Conservation (phyloP, 2,888 invertebrate genomes). For the Ganaspis brasiliensis region DNA sequence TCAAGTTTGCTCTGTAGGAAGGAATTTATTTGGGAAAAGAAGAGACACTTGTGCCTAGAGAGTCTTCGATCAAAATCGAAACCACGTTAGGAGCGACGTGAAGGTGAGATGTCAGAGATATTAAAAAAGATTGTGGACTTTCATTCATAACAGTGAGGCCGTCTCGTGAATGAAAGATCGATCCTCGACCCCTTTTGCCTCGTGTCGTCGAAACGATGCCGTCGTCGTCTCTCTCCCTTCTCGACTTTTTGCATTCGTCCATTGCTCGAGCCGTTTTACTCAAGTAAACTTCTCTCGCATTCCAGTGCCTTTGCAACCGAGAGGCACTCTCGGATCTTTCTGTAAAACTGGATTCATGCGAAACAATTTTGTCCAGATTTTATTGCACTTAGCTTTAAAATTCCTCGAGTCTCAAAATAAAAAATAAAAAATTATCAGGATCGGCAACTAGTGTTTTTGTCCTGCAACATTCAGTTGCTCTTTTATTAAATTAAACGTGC, state of each 20-base stretch:
- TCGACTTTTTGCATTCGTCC: slow-evolving; percentile 7
- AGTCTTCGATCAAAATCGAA: slow-evolving; percentile 57
- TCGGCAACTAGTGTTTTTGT: slow-evolving; percentile 45
- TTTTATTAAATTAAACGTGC: no score
- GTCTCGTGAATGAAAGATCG: slow-evolving; percentile 71
- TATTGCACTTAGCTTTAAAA: slow-evolving; percentile 11
- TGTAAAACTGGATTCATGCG: slow-evolving; percentile 14
- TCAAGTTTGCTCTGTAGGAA: no score
- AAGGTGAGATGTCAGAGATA: slow-evolving; percentile 43
- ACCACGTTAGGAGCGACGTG: slow-evolving; percentile 49
- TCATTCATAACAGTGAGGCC: slow-evolving; percentile 54
- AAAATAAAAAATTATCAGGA: slow-evolving; percentile 34
- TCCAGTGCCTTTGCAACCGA: background rate
- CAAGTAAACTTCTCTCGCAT: slow-evolving; percentile 25
- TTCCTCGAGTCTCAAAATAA: background rate
- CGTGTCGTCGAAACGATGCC: slow-evolving; percentile 38
- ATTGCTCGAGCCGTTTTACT: slow-evolving; percentile 19
- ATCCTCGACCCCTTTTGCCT: slow-evolving; percentile 48
- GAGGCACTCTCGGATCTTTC: background rate
- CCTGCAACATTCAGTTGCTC: no score
- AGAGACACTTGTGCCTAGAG: no score
- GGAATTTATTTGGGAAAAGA: no score
- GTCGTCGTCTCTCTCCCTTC: slow-evolving; percentile 33
- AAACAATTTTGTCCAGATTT: slow-evolving; percentile 22
- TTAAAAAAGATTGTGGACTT: slow-evolving; percentile 43